Evolutionary conservation across 2,888 invertebrate species (phyloP).

Genomic region (Zaprionus bogoriensis): DNA sequence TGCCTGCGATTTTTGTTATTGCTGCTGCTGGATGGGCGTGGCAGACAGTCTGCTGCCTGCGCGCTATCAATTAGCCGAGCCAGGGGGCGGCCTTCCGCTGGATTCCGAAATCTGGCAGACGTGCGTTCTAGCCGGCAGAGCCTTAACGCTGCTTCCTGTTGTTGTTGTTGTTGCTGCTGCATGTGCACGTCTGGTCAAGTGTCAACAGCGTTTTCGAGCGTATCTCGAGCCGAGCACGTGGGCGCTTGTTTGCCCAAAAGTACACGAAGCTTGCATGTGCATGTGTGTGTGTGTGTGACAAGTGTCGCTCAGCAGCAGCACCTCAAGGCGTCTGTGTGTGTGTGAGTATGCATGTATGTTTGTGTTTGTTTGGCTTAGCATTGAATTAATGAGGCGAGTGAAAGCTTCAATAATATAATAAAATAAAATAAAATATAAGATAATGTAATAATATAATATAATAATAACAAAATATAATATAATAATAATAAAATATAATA

Average conservation of each 20-base stretch:
- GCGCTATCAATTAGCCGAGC: conserved; percentile 52
- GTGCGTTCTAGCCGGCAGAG: too few species aligned
- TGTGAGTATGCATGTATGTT: not conserved
- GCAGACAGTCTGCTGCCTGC: not conserved
- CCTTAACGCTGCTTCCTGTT: too few species aligned
- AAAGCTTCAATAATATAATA: conserved; percentile 17
- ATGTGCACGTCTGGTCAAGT: conserved; percentile 5
- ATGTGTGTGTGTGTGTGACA: conserved; percentile 15
- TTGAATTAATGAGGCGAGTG: conserved; percentile 17
- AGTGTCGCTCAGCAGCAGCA: conserved; percentile 46
- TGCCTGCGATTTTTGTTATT: not conserved
- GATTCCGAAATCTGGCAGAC: conserved; percentile 45
- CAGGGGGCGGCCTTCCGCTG: conserved; percentile 51
- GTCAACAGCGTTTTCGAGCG: not conserved
- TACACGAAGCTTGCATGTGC: conserved; percentile 26
- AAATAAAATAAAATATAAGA: too few species aligned
- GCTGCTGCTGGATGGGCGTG: not conserved
- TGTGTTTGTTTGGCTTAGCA: conserved; percentile 8
- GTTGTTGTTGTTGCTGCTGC: conserved; percentile 15
- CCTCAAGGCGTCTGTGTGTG: conserved; percentile 3
- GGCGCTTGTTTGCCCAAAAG: conserved; percentile 30
- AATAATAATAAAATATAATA: too few species aligned
- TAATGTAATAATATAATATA: too few species aligned
- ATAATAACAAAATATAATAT: too few species aligned
- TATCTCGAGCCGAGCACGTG: conserved; percentile 22